Percentiles rank a stretch among this genome's conserved stretches.
These are phyloP conservation scores for Tipula lateralis DNA, from an alignment of 2,888 invertebrate species.

Conservation along the genomic window DNA sequence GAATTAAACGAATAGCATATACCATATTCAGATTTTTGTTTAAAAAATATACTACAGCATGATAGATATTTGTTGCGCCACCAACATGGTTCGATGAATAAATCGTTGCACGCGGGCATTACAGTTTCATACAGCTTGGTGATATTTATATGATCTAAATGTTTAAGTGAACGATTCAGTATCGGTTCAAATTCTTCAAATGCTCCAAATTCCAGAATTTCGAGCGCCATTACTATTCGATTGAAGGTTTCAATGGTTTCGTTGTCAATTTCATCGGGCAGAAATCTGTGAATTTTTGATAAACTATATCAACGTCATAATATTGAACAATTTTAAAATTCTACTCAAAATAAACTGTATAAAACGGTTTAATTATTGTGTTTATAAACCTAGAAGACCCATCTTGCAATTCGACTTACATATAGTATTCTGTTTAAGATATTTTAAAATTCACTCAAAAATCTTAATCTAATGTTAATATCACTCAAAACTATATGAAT, in stretches of 20 bases:
- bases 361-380: too few relatives aligned
- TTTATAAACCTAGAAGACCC: too few relatives aligned
- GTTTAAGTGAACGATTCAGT: slow-evolving; percentile 35
- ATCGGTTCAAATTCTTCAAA: slow-evolving; percentile 41
- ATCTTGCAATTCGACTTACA: too few relatives aligned
- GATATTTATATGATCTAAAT: slow-evolving; percentile 41
- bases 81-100: slow-evolving; percentile 44
- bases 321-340: not conserved
- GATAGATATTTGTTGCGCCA: slow-evolving; percentile 46
- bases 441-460: too few relatives aligned
- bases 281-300: slow-evolving; percentile 36
- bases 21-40: slow-evolving; percentile 50
- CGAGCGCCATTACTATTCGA: slow-evolving; percentile 40
- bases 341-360: too few relatives aligned
- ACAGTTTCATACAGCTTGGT: slow-evolving; percentile 37
- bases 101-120: slow-evolving; percentile 43
- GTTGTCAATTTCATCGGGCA: slow-evolving; percentile 39
- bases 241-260: slow-evolving; percentile 38
- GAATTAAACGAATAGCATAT: slow-evolving; percentile 44
- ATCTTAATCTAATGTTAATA: too few relatives aligned
- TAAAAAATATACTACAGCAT: slow-evolving; percentile 49
- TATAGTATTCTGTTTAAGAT: too few relatives aligned
- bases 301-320: too few relatives aligned
- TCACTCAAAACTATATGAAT: too few relatives aligned
- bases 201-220: slow-evolving; percentile 42